Evolutionary conservation across 2,797 vertebrate species (phyloP).

Genomic region (Nasua narica): DNA sequence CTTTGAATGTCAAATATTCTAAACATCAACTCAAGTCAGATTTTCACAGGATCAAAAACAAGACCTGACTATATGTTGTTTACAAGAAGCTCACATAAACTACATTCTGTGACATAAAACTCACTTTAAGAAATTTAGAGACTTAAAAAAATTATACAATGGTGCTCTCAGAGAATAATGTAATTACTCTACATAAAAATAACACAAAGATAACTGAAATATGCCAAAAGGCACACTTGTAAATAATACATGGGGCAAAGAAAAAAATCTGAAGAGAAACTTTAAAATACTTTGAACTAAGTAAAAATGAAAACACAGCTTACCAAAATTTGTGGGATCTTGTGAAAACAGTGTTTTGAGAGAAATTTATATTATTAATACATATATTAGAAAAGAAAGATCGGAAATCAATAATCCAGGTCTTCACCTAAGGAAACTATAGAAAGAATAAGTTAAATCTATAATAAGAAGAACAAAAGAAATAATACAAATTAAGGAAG

Average conservation of each 20-base stretch:
- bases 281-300: background rate
- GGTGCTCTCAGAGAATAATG: background rate
- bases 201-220: background rate
- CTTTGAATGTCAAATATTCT: background rate
- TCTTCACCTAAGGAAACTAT: background rate
- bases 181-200: background rate
- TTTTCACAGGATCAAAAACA: background rate
- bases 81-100: background rate
- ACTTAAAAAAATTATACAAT: background rate
- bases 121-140: background rate
- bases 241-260: background rate
- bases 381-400: background rate
- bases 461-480: background rate
- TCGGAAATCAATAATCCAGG: background rate
- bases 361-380: background rate
- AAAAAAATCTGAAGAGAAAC: background rate
- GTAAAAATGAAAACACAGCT: background rate
- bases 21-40: background rate
- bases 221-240: background rate
- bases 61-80: background rate
- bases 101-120: background rate
- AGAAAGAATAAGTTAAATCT: background rate
- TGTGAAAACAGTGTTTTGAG: background rate
- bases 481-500: background rate
- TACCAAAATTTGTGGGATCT: background rate